Percentiles rank a stretch among this genome's conserved stretches.
Evolutionary conservation across 1,140 invertebrate genomes (phyloP).

Genomic region (Nasonia giraulti): DNA sequence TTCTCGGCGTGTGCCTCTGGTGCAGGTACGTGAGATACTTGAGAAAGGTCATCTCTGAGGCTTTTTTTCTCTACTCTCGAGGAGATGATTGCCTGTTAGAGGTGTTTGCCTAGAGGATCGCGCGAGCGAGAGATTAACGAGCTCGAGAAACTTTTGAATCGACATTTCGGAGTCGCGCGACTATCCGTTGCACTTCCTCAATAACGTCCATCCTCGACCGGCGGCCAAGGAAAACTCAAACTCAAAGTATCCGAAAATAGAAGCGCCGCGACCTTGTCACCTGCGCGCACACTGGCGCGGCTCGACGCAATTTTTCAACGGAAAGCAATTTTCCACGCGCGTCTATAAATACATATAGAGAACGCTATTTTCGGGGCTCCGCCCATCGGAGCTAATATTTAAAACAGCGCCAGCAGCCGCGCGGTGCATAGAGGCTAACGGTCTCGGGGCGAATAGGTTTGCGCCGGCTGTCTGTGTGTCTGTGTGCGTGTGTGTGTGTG

Average conservation of each 20-base stretch:
- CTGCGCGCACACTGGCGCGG: background rate
- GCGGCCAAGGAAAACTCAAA: background rate
- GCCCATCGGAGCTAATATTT: slow-evolving; percentile 35
- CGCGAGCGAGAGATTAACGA: too few species aligned
- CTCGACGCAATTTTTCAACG: slow-evolving; percentile 29
- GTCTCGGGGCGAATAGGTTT: slow-evolving; percentile 56
- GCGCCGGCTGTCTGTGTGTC: background rate
- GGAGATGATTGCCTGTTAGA: slow-evolving; percentile 21
- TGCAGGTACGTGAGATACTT: background rate
- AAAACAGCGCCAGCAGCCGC: slow-evolving; percentile 32
- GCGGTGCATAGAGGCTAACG: slow-evolving; percentile 52
- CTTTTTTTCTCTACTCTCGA: background rate
- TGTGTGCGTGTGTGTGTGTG: background rate
- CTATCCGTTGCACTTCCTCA: too few species aligned
- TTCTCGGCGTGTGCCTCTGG: too few species aligned
- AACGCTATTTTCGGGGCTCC: slow-evolving; percentile 5
- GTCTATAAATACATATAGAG: background rate
- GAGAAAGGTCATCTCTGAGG: slow-evolving; percentile 6
- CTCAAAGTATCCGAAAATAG: background rate
- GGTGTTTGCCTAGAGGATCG: background rate
- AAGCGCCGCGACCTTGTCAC: background rate
- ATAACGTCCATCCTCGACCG: too few species aligned
- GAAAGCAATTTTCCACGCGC: slow-evolving; percentile 17
- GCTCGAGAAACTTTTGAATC: too few species aligned
- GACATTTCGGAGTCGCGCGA: too few species aligned